phyloP scores from a whole-genome alignment of 2,888 invertebrate genomes.

The Ophion costatus region DNA sequence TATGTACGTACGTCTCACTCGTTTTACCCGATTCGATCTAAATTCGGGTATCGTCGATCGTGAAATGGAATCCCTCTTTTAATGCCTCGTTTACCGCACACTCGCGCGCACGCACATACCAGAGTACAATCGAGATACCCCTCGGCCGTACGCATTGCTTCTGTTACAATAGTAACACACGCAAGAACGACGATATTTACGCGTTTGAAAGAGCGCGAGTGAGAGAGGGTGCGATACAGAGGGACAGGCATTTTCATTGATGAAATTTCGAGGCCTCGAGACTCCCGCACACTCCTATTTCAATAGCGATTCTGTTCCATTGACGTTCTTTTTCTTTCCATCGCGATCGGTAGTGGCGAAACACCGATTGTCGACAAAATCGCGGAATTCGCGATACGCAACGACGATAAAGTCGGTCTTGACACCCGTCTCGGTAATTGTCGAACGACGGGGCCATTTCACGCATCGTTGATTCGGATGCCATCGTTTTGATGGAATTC shows the following conservation, averaged over 20 bases:
- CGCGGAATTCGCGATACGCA: background rate
- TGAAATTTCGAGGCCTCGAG: conserved; percentile 32
- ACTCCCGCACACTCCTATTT: conserved; percentile 31
- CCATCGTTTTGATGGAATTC: no score
- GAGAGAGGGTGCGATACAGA: background rate
- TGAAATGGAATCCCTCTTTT: conserved; percentile 69
- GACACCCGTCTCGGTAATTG: no score
- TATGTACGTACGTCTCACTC: conserved; percentile 55
- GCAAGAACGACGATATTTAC: conserved; percentile 39
- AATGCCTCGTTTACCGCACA: conserved; percentile 41
- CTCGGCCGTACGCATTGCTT: background rate
- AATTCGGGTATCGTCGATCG: conserved; percentile 77
- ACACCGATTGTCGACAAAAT: no score
- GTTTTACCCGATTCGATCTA: conserved; percentile 77
- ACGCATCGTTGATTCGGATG: no score
- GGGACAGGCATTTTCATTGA: conserved; percentile 33
- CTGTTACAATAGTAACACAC: conserved; percentile 14
- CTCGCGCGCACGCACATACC: background rate
- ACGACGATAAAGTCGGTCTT: no score
- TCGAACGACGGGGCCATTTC: no score
- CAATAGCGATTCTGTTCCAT: conserved; percentile 35
- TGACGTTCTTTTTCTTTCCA: background rate
- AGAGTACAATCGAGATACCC: background rate
- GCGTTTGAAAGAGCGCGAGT: conserved; percentile 9
- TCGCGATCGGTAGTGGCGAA: background rate